Percentiles rank a stretch among this genome's conserved stretches.
These are phyloP conservation scores for Adelphocoris suturalis DNA, from an alignment of 2,888 invertebrate genomes.

Conservation along the genomic window DNA sequence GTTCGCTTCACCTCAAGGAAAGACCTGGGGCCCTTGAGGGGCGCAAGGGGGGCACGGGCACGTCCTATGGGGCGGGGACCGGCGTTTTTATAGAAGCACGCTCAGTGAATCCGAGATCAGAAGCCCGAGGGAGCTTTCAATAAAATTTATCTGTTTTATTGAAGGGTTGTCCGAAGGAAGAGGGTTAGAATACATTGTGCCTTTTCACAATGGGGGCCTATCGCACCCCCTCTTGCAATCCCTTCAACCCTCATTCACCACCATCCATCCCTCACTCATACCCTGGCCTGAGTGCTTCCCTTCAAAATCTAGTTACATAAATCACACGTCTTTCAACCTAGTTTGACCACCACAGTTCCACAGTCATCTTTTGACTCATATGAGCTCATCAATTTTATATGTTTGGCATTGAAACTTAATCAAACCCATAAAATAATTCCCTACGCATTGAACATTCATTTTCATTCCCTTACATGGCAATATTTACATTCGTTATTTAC, in stretches of 20 bases:
- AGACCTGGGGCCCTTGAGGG: constrained; percentile 46
- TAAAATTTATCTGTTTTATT: constrained; percentile 72
- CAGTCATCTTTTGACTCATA: neutral
- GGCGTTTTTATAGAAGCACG: constrained; percentile 64
- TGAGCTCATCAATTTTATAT: neutral
- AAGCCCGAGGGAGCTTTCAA: constrained; percentile 69
- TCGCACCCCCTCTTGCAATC: constrained; percentile 24
- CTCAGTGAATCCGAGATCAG: constrained; percentile 70
- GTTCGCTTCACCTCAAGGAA: constrained; percentile 57
- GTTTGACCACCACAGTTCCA: constrained; percentile 20
- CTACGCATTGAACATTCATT: too few relatives aligned
- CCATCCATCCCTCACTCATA: constrained; percentile 24
- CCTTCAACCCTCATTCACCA: neutral
- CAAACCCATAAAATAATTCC: too few relatives aligned
- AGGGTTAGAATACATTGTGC: constrained; percentile 64
- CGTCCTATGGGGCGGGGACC: neutral
- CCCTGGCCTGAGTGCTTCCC: neutral
- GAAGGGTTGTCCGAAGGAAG: constrained; percentile 68
- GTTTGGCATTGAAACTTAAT: neutral
- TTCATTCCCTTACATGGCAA: too few relatives aligned
- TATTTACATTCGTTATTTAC: too few relatives aligned
- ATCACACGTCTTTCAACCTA: constrained; percentile 48
- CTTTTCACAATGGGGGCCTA: constrained; percentile 66
- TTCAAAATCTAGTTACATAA: constrained; percentile 67
- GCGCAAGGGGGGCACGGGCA: constrained; percentile 30